Evolutionary conservation across 2,113 vertebrate species (phyloP).

Genomic region (Nothobranchius kuhntae): DNA sequence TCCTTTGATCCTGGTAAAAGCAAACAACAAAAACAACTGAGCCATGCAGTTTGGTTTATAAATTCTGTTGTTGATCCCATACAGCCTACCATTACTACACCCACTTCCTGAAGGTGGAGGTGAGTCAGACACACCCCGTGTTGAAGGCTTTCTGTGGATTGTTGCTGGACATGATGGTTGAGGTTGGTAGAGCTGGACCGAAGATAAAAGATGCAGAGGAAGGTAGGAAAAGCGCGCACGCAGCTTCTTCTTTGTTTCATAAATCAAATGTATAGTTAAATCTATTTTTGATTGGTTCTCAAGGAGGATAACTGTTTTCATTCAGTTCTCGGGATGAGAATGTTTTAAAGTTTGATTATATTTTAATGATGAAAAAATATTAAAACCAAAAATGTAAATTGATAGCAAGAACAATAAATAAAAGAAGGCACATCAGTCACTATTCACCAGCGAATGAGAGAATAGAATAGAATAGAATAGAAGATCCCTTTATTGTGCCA

Average conservation of each 20-base stretch:
- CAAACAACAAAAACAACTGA: constrained; percentile 25
- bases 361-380: too few species aligned
- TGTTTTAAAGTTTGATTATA: too few species aligned
- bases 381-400: too few species aligned
- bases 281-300: neutral
- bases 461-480: too few species aligned
- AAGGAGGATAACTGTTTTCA: too few species aligned
- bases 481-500: too few species aligned
- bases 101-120: constrained; percentile 86
- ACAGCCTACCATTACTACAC: constrained; percentile 85
- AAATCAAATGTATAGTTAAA: neutral
- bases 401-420: too few species aligned
- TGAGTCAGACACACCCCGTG: constrained; percentile 86
- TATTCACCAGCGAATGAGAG: too few species aligned
- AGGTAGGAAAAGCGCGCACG: constrained; percentile 74
- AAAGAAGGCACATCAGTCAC: too few species aligned
- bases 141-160: constrained; percentile 85
- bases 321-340: too few species aligned
- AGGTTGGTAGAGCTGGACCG: neutral
- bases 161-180: constrained; percentile 68
- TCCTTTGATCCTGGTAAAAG: constrained; percentile 85
- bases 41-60: too few species aligned
- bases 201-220: constrained; percentile 78
- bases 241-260: too few species aligned
- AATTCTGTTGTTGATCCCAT: constrained; percentile 17